Evolutionary conservation across 2,888 invertebrate species (phyloP), one percentile per base, ranked within the genome.

Genomic region (Cepaea hortensis): DNA sequence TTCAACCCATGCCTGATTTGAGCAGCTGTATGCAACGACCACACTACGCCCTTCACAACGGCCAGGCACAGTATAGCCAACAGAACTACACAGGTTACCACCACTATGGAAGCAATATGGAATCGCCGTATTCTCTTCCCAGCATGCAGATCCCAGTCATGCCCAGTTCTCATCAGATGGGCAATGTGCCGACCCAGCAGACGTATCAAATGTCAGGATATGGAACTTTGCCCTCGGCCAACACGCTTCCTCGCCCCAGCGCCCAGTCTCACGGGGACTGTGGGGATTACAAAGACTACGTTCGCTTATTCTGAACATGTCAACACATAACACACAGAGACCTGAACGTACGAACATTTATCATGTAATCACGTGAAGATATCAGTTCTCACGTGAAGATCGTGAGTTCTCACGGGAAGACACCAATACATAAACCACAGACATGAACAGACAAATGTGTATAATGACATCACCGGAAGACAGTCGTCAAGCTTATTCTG

Each of bases 61-160:
- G 91, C 91, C 94, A 87, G 94, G 91, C 86, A 87, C 96, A 96
- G 61, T 96, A 96, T 90, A 90, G 91, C 20, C 91, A 91, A 73
- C 93, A 92, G 89, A 91, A 91, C 87, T 97, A 97, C 93, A 96
- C 96, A 90, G 96, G 96, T 72, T 93, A 96, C 76, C 93, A 84
- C 77, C 86, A 88, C 80, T 86, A 87, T 77, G 87, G 88, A 65
- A 86, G 82, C 84, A 87, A 73, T 73, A 87, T 87, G 87, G 87
- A 84, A 48, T 84, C 87, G 82, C 86, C 87, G 15, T 87, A 97
- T 94, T 97, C 97, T 94, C 95, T 97, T 87, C 96, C 96, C 81
- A 92, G 92, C 88, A 93, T 94, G 93, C 93, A 93, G 90, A 90
- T 93, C 48, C 93, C 94, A n/a, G 92, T 93, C 92, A 90, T 90